Conservation (phyloP, 1,140 invertebrate genomes). For the Microplitis demolitor region DNA sequence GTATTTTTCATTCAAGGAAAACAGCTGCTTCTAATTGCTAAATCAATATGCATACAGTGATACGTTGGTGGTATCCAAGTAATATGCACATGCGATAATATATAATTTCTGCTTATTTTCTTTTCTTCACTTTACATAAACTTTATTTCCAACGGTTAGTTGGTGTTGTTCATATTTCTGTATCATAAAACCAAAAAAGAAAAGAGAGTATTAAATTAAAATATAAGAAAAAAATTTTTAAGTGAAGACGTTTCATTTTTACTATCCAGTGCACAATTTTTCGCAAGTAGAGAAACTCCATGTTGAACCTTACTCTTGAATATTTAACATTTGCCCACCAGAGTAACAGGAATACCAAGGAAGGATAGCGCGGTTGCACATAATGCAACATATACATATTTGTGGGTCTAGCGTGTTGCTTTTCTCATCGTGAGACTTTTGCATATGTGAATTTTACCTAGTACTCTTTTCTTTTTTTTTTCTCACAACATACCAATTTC, state of each 20-base stretch:
- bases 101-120: no score
- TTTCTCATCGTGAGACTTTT: neutral
- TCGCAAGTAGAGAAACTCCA: neutral
- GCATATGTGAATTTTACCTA: conserved; percentile 5
- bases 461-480: neutral
- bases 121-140: no score
- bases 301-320: conserved; percentile 16
- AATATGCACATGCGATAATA: neutral
- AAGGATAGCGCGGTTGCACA: conserved; percentile 21
- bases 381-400: conserved; percentile 18
- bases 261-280: neutral
- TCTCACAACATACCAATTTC: conserved; percentile 21
- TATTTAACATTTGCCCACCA: conserved; percentile 25
- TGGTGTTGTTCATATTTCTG: no score
- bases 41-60: conserved; percentile 20
- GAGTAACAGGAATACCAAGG: conserved; percentile 20
- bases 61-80: neutral
- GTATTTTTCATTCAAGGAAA: conserved; percentile 18
- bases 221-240: neutral
- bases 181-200: neutral
- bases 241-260: conserved; percentile 19
- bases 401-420: neutral
- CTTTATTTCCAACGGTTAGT: no score
- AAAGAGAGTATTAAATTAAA: neutral
- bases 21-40: conserved; percentile 31